Conservation (phyloP, 2,113 vertebrate genomes). For the Rattus norvegicus region GRCr8 NC_086037.1:49562001-49562500, state of each 20-base stretch:
- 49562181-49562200: not conserved
- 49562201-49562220: not conserved
- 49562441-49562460: not conserved
- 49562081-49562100: not conserved
- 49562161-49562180: not conserved
- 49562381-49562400: not conserved
- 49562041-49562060: not conserved
- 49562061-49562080: not conserved
- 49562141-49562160: not conserved
- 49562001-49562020: not conserved
- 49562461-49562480: not conserved
- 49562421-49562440: not conserved
- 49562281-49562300: slow-evolving; percentile 1
- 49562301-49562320: not conserved
- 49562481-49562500: not conserved
- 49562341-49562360: not conserved
- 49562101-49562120: not conserved
- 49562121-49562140: not conserved
- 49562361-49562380: not conserved
- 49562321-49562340: not conserved
- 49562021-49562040: not conserved
- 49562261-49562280: not conserved
- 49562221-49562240: not conserved
- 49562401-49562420: not conserved
- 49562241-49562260: not conserved